phyloP scores from a whole-genome alignment of 2,888 invertebrate genomes.

The Drosophila paramelanica region DNA sequence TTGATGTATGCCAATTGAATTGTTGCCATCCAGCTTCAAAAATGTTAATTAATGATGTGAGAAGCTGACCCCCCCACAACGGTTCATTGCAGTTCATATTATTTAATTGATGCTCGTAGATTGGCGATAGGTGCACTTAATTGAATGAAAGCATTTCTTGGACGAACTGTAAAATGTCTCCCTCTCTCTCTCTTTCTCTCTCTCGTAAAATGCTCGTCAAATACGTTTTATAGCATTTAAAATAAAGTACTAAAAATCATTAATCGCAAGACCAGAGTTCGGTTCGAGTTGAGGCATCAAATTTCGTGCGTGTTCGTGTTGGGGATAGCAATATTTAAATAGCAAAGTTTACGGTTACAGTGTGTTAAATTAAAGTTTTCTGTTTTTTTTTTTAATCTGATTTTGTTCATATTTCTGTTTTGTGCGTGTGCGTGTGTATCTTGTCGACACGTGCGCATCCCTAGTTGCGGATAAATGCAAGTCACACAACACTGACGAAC shows the following conservation, averaged over 20 bases:
- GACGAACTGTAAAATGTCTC: neutral
- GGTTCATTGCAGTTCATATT: constrained; percentile 39
- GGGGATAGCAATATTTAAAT: neutral
- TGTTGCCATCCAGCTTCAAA: constrained; percentile 26
- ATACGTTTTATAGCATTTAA: neutral
- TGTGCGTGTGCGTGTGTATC: neutral
- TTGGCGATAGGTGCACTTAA: constrained; percentile 35
- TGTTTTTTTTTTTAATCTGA: neutral
- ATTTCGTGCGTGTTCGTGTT: neutral
- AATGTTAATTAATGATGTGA: constrained; percentile 39
- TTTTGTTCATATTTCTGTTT: neutral
- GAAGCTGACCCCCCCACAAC: constrained; percentile 40
- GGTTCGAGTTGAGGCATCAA: neutral
- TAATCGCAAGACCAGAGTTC: neutral
- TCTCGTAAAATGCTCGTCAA: neutral
- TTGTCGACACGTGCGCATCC: neutral
- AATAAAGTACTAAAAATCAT: neutral
- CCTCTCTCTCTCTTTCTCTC: neutral
- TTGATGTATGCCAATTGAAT: constrained; percentile 39
- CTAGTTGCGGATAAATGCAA: neutral
- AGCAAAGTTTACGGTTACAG: neutral
- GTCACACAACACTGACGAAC: constrained; percentile 3
- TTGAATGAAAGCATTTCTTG: constrained; percentile 25
- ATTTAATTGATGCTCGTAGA: constrained; percentile 37
- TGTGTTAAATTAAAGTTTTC: neutral